Evolutionary conservation across 2,113 vertebrate species (phyloP), one percentile per base, ranked within the genome.

Genomic region (Xiphophorus maculatus): DNA sequence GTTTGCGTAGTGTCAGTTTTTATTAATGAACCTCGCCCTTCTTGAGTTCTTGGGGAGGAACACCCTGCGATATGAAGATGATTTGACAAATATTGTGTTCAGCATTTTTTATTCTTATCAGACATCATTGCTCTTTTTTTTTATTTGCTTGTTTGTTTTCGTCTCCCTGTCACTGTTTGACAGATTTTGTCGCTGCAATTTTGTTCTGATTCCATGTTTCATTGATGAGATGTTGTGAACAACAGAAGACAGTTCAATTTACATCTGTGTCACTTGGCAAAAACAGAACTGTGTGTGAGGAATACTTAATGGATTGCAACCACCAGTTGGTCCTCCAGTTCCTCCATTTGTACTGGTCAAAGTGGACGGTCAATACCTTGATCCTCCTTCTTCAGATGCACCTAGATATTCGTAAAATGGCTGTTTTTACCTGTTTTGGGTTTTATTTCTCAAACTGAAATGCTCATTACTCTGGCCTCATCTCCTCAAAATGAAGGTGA

Each of bases 241-340:
- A 87, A 86, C 84, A 81, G 68, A 37, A 35, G 76, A 88, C 83
- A 89, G 79, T 88, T 89, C 80, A 87, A 83, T 84, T 87, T 75
- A 62, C 72, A 74, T 85, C 61, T 75, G 69, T 88, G 85, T 88
- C 86, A 88, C 35, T 83, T 28, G 27, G 30, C 40, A 58, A 72
- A 85, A 86, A 81, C 58, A 84, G 81, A 84, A 77, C 35, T 1
- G 15, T 25, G 15, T 19, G 33, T 67, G 5, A 71, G 33, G 75
- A 86, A 68, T 77, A 77, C 78, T 85, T 61, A 82, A 63, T 70
- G 37, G 51, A 32, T 85, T 32, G 22, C 25, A 66, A 62, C 77
- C 65, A 71, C 79, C 74, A 68, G 81, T 86, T 75, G 69, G 17
- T 79, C 76, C 44, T 76, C 79, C 82, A 83, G 78, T 54, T 54